Conservation (phyloP, 2,888 invertebrate genomes). For the Thymelicus sylvestris region DNA sequence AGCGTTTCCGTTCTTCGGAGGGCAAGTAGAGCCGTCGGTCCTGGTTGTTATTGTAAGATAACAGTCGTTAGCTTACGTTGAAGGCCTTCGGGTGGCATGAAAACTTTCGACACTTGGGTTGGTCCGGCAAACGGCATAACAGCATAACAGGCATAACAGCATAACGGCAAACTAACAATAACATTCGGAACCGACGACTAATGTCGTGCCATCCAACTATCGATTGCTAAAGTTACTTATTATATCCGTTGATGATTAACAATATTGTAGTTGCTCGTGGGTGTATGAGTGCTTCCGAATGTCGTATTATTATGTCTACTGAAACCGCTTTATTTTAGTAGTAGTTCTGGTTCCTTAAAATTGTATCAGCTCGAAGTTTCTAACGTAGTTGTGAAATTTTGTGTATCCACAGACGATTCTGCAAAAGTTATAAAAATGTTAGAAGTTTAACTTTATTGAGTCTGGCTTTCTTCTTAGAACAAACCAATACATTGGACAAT, state of each 20-base stretch:
- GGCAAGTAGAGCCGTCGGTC: too few relatives aligned
- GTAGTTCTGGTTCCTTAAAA: conserved; percentile 3
- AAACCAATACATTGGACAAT: neutral
- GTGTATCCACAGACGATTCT: conserved; percentile 38
- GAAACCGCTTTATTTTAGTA: neutral
- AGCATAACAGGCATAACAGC: too few relatives aligned
- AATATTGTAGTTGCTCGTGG: neutral
- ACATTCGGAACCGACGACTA: too few relatives aligned
- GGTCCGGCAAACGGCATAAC: too few relatives aligned
- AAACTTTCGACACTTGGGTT: too few relatives aligned
- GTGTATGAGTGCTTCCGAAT: neutral
- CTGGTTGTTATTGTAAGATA: too few relatives aligned
- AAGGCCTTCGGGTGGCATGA: too few relatives aligned
- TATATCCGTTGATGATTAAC: neutral
- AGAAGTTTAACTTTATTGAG: conserved; percentile 57
- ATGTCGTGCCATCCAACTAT: too few relatives aligned
- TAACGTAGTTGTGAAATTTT: conserved; percentile 14
- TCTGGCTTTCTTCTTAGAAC: conserved; percentile 33
- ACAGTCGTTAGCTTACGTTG: too few relatives aligned
- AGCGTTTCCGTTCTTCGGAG: too few relatives aligned
- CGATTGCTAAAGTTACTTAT: too few relatives aligned
- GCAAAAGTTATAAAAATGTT: conserved; percentile 66
- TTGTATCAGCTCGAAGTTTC: conserved; percentile 16
- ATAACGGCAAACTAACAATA: too few relatives aligned
- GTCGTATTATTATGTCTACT: neutral